Percentiles rank a stretch among this genome's conserved stretches.
These are phyloP conservation scores for Edolisoma coerulescens DNA, from an alignment of 2,113 vertebrate species.

Conservation along the genomic window DNA sequence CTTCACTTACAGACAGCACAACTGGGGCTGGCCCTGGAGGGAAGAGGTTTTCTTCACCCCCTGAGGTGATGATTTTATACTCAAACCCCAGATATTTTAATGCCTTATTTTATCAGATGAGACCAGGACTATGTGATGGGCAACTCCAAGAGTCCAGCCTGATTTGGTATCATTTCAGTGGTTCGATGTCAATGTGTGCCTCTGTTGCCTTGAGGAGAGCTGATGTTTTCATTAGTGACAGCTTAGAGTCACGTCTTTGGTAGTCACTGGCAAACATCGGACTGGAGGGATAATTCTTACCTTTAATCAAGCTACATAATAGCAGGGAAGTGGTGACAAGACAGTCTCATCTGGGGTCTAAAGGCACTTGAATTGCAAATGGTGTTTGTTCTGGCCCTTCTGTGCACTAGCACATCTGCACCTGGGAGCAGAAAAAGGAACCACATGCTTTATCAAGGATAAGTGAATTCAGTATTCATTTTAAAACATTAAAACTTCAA, in stretches of 20 bases:
- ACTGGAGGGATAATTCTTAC: not conserved
- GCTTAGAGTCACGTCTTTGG: not conserved
- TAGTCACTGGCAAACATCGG: not conserved
- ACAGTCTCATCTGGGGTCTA: not conserved
- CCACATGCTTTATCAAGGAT: conserved; percentile 11
- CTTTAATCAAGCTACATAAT: not conserved
- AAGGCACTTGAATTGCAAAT: conserved; percentile 51
- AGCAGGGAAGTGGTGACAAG: not conserved
- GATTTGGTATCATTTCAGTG: not conserved
- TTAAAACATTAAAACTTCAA: conserved; percentile 16
- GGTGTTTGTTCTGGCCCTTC: conserved; percentile 15
- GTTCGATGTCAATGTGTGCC: not conserved
- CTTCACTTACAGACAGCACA: not conserved
- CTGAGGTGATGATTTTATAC: not conserved
- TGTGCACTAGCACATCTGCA: not conserved
- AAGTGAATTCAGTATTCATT: conserved; percentile 7
- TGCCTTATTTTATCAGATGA: not conserved
- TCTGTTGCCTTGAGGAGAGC: not conserved
- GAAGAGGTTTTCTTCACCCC: not conserved
- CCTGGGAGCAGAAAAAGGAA: not conserved
- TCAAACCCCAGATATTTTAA: not conserved
- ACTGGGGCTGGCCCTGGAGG: not conserved
- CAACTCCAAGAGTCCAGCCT: not conserved
- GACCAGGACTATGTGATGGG: not conserved
- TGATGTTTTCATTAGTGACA: not conserved